Base-by-base conservation (phyloP, 2,888 invertebrate species). In the Chloroclysta siterata region DNA sequence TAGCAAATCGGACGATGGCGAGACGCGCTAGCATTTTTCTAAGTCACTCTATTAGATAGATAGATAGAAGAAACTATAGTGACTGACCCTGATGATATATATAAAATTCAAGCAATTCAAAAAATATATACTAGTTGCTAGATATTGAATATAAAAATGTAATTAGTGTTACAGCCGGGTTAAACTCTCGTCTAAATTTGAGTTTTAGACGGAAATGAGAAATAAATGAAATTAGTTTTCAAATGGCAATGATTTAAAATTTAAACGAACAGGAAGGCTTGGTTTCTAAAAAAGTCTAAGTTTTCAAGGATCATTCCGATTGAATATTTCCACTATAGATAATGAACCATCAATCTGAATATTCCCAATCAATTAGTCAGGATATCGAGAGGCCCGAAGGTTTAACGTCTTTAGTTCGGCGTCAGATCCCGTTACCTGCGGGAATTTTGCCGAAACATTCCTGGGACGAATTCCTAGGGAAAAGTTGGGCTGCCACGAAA, bases 341-440 rank as follows among this genome's bases (percentile, higher is more conserved):
- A 67, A 69, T 69, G 64, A 47, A 57, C 56, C 66, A 63, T 66
- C 70, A 64, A 72, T 70, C 59, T 39, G 42, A 64, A 72, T 72
- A 57, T 68, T 72, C 62, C 55, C 60, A 60, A 72, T 72, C 66
- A 71, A 71, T 69, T 69, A 69, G 62, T 65, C 61, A 56, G 65
- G 62, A 61, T 61, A 63, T 60, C 60, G 60, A 55, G 53, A 50
- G 63, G 69, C 72, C 83, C 80, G 84, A 84, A 85, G 84, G 86
- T 85, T 89, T 88, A 89, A 90, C 86, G 84, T 90, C 90, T 90
- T 64, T 84, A 86, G 81, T 90, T 84, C 78, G 81, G 83, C 80
- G 79, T 74, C 76, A 76, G 76, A 76, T 80, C 80, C 78, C 75
- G 83, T 82, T 83, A 73, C 68, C 57, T 57, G 22, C 76, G 76